Percentiles rank a stretch among this genome's conserved stretches.
Conservation (phyloP, 1,140 invertebrate genomes). For the Thrips palmi region DNA sequence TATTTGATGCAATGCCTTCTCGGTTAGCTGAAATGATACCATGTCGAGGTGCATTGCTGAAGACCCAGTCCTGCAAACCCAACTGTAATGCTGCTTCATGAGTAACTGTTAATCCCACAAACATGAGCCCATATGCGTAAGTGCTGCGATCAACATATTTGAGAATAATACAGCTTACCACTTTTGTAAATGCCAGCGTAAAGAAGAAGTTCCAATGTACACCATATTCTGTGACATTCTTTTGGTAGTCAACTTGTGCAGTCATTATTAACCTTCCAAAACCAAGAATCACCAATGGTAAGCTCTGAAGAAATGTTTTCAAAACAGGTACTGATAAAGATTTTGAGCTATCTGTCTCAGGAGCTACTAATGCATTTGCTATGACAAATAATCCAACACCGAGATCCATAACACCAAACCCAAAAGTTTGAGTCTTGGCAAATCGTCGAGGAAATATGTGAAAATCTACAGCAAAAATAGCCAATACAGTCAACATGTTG, state of each 20-base stretch:
- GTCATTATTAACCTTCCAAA: constrained; percentile 41
- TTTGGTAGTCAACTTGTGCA: constrained; percentile 56
- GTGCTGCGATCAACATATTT: constrained; percentile 25
- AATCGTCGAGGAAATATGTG: constrained; percentile 61
- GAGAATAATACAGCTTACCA: constrained; percentile 41
- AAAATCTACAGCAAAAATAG: constrained; percentile 89
- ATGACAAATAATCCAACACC: constrained; percentile 82
- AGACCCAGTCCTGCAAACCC: constrained; percentile 51
- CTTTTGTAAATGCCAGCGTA: constrained; percentile 66
- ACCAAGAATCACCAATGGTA: constrained; percentile 49
- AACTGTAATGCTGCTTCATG: constrained; percentile 49
- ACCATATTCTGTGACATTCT: constrained; percentile 82
- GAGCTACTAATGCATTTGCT: constrained; percentile 64
- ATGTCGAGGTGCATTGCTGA: constrained; percentile 32
- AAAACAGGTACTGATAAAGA: constrained; percentile 8
- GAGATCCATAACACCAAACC: constrained; percentile 84
- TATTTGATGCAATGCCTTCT: constrained; percentile 68
- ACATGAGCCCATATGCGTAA: constrained; percentile 25
- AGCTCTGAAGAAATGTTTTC: constrained; percentile 15
- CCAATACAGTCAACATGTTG: constrained; percentile 56
- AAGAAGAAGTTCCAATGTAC: constrained; percentile 96
- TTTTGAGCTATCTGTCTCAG: constrained; percentile 22
- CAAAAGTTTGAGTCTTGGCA: constrained; percentile 72
- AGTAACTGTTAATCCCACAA: constrained; percentile 30
- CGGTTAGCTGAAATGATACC: constrained; percentile 65